Base-by-base conservation (phyloP, 2,888 invertebrate genomes). In the Iselma pallidipennis region DNA sequence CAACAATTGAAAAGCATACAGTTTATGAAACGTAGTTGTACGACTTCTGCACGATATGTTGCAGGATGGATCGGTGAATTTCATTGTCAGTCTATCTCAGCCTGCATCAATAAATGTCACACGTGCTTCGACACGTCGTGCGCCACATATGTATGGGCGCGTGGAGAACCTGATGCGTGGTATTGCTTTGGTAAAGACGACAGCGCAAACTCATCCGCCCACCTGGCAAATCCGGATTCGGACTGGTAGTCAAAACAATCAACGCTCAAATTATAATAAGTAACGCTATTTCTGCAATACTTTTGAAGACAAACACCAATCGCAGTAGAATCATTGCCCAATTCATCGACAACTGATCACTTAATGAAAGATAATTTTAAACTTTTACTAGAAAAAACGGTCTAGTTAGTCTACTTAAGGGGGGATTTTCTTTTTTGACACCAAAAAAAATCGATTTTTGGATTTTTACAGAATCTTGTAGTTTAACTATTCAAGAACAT, bases 121-220 rank as follows among this genome's bases (percentile, higher is more conserved):
- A 72, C 74, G 74, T 74, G 74, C 71, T 71, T 74, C 72, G 70
- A 69, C 71, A 74, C 66, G 71, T 70, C 69, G 70, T 68, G 72
- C 68, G 69, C 71, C 72, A 71, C 72, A 71, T 74, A 71, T 72
- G 72, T 61, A 59, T 37, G 63, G 66, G 63, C 67, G 65, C 67
- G 69, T 69, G 69, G 67, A 58, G 42, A 42, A 42, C 42, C 42
- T 42, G 42, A 42, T 42, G 55, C 51, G 51, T 51, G 51, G 29
- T 29, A 28, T 55, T 63, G 55, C 42, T 53, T 58, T 54, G 16
- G 58, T 55, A 55, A 58, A 58, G 55, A 58, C 58, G 58, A 58
- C 57, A 57, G 33, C 54, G 45, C 59, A 55, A 54, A 57, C 60
- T 61, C 56, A 50, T 61, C 51, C 56, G 56, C 61, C 61, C 61